phyloP scores from a whole-genome alignment of 2,888 invertebrate species.

The Oasisia sp. region DNA sequence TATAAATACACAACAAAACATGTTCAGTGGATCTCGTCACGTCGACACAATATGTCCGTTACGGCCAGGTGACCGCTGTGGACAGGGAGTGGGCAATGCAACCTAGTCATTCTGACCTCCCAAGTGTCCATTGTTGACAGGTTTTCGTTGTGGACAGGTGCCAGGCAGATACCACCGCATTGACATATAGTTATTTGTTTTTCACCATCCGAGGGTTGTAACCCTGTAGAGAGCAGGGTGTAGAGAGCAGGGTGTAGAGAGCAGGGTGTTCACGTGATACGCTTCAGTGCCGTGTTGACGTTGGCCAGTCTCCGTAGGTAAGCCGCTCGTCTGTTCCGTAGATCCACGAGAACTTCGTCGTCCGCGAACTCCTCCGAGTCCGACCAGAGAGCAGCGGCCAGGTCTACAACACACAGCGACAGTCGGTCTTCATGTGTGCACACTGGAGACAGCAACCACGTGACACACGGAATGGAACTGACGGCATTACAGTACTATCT shows the following conservation, averaged over 20 bases:
- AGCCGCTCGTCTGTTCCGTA: background rate
- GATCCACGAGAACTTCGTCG: background rate
- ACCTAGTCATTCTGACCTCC: too few relatives aligned
- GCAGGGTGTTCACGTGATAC: background rate
- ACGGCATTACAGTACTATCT: background rate
- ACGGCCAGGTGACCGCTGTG: too few relatives aligned
- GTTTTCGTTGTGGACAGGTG: too few relatives aligned
- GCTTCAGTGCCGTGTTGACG: background rate
- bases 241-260: too few relatives aligned
- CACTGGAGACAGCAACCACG: background rate
- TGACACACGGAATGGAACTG: background rate
- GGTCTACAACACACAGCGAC: background rate
- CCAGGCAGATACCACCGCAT: too few relatives aligned
- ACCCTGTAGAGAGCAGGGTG: background rate
- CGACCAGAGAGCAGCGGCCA: background rate
- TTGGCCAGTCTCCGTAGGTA: background rate
- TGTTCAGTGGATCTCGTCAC: too few relatives aligned
- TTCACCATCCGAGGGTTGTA: background rate
- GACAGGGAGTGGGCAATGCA: too few relatives aligned
- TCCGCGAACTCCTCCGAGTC: background rate
- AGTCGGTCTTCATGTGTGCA: background rate
- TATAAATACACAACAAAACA: too few relatives aligned
- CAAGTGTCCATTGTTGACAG: too few relatives aligned
- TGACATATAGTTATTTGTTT: background rate
- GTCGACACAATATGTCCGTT: too few relatives aligned